These are phyloP conservation scores for Morelia viridis DNA, from an alignment of 2,797 vertebrate species.

Conservation along the genomic window DNA sequence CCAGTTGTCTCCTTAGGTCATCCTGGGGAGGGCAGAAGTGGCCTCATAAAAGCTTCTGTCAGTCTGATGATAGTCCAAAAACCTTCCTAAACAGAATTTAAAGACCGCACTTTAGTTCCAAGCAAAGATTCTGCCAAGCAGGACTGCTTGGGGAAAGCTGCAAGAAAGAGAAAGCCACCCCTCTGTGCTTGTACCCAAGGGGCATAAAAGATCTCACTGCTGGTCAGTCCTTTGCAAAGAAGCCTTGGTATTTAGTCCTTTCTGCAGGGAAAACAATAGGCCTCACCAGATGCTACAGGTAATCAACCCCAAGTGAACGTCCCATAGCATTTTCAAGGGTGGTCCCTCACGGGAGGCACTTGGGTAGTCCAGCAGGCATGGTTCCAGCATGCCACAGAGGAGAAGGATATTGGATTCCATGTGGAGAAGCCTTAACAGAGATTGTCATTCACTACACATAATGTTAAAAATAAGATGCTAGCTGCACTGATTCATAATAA, in stretches of 20 bases:
- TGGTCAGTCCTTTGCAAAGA: not conserved
- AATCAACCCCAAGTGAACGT: not conserved
- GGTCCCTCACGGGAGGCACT: too few relatives aligned
- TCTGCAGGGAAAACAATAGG: not conserved
- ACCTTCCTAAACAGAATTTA: not conserved
- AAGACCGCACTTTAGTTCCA: not conserved
- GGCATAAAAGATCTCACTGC: not conserved
- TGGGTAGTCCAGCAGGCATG: not conserved
- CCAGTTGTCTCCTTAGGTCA: not conserved
- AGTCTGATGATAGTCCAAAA: not conserved
- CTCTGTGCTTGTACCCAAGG: not conserved
- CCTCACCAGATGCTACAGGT: not conserved
- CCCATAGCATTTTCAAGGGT: not conserved
- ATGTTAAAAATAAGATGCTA: not conserved
- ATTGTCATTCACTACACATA: not conserved
- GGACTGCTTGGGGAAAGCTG: not conserved
- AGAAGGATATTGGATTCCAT: too few relatives aligned
- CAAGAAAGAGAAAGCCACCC: not conserved
- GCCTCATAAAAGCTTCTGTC: not conserved
- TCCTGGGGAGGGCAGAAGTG: not conserved
- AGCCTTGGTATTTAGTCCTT: not conserved
- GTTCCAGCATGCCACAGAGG: not conserved
- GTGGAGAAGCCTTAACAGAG: not conserved
- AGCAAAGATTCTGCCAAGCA: not conserved
- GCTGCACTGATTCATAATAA: not conserved